These are phyloP conservation scores for Leptinotarsa tumamoca DNA, from an alignment of 2,888 invertebrate genomes.

Conservation along the genomic window DNA sequence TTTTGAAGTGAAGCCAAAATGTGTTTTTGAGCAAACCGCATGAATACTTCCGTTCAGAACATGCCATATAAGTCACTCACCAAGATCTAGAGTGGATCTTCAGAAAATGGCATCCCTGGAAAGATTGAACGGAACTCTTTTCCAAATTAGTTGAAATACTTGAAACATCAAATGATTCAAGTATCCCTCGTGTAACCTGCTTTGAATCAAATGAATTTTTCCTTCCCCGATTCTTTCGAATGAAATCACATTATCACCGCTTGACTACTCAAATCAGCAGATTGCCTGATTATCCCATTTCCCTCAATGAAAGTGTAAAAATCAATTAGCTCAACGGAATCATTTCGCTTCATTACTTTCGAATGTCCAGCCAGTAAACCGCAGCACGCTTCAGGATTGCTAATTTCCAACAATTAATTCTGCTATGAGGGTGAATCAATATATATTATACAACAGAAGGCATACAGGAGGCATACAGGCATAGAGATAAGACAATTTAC, in stretches of 20 bases:
- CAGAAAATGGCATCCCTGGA: too few relatives aligned
- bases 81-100: too few relatives aligned
- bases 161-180: too few relatives aligned
- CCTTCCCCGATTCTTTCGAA: not conserved
- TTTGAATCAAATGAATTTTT: not conserved
- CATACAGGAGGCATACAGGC: not conserved
- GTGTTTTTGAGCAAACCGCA: too few relatives aligned
- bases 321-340: conserved; percentile 37
- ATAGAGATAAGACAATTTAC: not conserved
- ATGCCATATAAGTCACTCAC: too few relatives aligned
- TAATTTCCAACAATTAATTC: conserved; percentile 13
- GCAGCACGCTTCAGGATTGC: conserved; percentile 19
- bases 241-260: not conserved
- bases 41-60: too few relatives aligned
- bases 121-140: too few relatives aligned
- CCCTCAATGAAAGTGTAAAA: conserved; percentile 30
- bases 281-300: conserved; percentile 18
- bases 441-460: not conserved
- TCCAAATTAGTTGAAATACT: too few relatives aligned
- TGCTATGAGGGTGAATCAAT: conserved; percentile 2
- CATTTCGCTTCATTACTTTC: conserved; percentile 35
- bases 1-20: too few relatives aligned
- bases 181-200: not conserved
- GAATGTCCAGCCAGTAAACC: conserved; percentile 35
- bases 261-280: conserved; percentile 12